Percentiles rank a stretch among this genome's conserved stretches.
Conservation (phyloP, 2,888 invertebrate species). For the Odontocerum albicorne region DNA sequence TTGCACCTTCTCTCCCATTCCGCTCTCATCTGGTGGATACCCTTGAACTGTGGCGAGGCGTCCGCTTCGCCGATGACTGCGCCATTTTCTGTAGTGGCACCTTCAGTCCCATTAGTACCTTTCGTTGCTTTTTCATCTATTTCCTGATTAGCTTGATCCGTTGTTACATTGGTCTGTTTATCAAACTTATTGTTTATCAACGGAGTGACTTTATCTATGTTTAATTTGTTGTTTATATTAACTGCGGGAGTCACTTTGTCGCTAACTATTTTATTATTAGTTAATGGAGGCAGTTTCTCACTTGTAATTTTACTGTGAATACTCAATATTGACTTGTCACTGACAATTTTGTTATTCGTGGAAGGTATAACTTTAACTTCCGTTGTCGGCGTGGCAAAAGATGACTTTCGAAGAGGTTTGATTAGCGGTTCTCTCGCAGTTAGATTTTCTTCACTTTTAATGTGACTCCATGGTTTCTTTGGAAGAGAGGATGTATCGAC, state of each 20-base stretch:
- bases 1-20: slow-evolving; percentile 78
- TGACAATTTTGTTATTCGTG: slow-evolving; percentile 10
- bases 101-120: background rate
- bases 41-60: slow-evolving; percentile 63
- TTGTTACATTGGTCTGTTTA: background rate
- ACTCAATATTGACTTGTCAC: slow-evolving; percentile 15
- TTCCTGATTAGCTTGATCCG: background rate
- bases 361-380: slow-evolving; percentile 40
- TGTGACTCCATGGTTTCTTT: slow-evolving; percentile 49
- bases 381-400: slow-evolving; percentile 40
- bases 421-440: slow-evolving; percentile 43
- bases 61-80: slow-evolving; percentile 48
- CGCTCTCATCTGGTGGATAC: slow-evolving; percentile 72
- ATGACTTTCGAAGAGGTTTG: slow-evolving; percentile 42
- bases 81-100: slow-evolving; percentile 40
- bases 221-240: background rate
- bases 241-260: slow-evolving; percentile 6
- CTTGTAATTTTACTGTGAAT: background rate
- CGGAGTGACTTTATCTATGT: slow-evolving; percentile 52
- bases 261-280: slow-evolving; percentile 7
- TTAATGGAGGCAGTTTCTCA: slow-evolving; percentile 7
- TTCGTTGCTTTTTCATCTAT: slow-evolving; percentile 43
- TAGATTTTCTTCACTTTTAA: slow-evolving; percentile 43
- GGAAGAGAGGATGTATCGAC: slow-evolving; percentile 48
- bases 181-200: slow-evolving; percentile 30